Base-by-base conservation (phyloP, 2,888 invertebrate species). In the Xylota segnis region DNA sequence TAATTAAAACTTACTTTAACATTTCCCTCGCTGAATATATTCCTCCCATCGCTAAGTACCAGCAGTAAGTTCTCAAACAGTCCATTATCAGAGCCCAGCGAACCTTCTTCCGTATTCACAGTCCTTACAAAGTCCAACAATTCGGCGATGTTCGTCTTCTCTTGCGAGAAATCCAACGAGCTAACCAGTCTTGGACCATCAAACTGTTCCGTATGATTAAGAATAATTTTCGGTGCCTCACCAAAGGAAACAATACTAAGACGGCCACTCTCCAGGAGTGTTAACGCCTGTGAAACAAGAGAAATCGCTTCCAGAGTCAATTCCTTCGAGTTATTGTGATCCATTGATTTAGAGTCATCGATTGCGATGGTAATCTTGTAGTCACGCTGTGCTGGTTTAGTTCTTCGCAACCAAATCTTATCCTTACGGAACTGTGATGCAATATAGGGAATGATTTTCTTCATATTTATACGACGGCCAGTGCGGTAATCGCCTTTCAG, bases 381-480 rank as follows among this genome's bases (percentile, higher is more conserved):
- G 89, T 99, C 97, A 59, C 99, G 94, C 90, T 98, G 97, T 0
- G 97, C 98, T 0, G 98, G 98, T 91, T 98, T 98, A 0, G 98
- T 99, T 71, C 99, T 94, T 12, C 99, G 94, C 89, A 99, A 91
- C 99, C 99, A 99, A 90, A 99, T 99, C 92, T 99, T 98, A 91
- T 99, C 99, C 92, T 99, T 99, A 54, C 99, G 95, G 93, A 99
- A 99, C 92, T 99, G 97, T 83, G 99, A 99, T 16, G 99, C 99
- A 88, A 99, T 98, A 93, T 99, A 99, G 0, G 99, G 98, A 90
- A 99, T 98, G 71, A 99, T 97, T 89, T 92, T 97, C 56, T 99
- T 95, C 99, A 99, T 99, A 93, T 99, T 99, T 66, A 99, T 96
- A 6, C 99, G 95, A 83, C 98, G 96, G 0, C 99, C 99, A 0